Base-by-base conservation (phyloP, 2,113 vertebrate genomes). In the Rafetus swinhoei region DNA sequence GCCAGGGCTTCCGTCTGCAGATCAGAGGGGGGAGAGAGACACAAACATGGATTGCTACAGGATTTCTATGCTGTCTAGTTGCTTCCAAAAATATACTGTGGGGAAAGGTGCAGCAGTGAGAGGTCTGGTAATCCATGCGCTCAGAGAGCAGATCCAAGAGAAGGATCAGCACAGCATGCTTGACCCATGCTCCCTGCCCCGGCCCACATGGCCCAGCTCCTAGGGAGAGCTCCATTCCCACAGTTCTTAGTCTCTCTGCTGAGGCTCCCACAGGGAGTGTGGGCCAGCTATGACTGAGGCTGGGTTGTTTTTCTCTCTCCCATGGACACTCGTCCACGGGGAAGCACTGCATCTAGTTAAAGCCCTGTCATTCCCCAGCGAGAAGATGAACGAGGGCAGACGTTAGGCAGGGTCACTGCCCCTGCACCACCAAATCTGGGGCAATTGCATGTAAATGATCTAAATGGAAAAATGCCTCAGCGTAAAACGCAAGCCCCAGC, bases 91-190 rank as follows among this genome's bases (percentile, higher is more conserved):
- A 50, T 39, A 77, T 77, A 25, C 74, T 50, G 3, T 11, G 9
- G 18, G 65, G 65, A 9, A n/a, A 21, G 65, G 45, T 7, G 35
- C 22, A 50, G 74, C 74, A 50, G 11, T 15, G 12, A 77, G 22
- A 77, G 11, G 45, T 15, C 39, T 77, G 39, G 74, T 15, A 77
- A 8, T 7, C 18, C 22, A 12, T 15, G 55, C 2, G 0, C 1
- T 86, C 85, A 84, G 86, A 76, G 79, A 76, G 25, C 65, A 79
- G 45, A 27, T 25, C 22, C 25, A 79, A 29, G 76, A 53, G 76
- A 53, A 53, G 14, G 76, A 50, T 18, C 76, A 50, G 16, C 15
- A 27, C n/a, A 50, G 11, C 22, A 27, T 77, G 39, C 39, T 4
- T 77, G 74, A 12, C 74, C 39, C 74, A 50, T 21, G 9, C 39